Conservation (phyloP, 1,140 invertebrate genomes). For the Procambarus clarkii region DNA sequence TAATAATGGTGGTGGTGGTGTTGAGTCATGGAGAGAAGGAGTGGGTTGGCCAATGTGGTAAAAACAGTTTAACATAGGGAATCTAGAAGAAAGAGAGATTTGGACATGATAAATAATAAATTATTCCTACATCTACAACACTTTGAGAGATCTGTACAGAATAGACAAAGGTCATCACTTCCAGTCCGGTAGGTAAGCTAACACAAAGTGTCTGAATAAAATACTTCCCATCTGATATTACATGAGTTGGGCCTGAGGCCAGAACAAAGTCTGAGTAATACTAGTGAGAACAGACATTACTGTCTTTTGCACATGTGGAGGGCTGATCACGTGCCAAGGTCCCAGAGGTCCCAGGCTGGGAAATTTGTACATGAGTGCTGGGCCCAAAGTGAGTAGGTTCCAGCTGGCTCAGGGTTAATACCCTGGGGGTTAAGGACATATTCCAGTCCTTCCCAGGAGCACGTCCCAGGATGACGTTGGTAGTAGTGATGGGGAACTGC, state of each 20-base stretch:
- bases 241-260: constrained; percentile 64
- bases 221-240: constrained; percentile 69
- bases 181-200: constrained; percentile 66
- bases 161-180: constrained; percentile 70
- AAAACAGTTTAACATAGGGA: constrained; percentile 69
- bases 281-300: constrained; percentile 67
- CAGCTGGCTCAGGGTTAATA: constrained; percentile 64
- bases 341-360: constrained; percentile 62
- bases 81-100: constrained; percentile 70
- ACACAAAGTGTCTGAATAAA: constrained; percentile 71
- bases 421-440: constrained; percentile 12
- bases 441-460: constrained; percentile 54
- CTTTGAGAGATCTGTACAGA: constrained; percentile 70
- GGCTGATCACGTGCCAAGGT: constrained; percentile 67
- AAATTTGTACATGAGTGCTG: constrained; percentile 68
- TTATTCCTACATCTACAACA: constrained; percentile 71
- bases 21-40: constrained; percentile 59
- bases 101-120: constrained; percentile 71
- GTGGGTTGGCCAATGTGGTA: constrained; percentile 60
- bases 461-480: constrained; percentile 54
- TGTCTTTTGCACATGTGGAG: constrained; percentile 70
- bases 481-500: constrained; percentile 43
- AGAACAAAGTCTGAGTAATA: constrained; percentile 65
- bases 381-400: constrained; percentile 60
- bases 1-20: constrained; percentile 50